Base-by-base conservation (phyloP, 2,113 vertebrate genomes). In the Ginglymostoma cirratum region DNA sequence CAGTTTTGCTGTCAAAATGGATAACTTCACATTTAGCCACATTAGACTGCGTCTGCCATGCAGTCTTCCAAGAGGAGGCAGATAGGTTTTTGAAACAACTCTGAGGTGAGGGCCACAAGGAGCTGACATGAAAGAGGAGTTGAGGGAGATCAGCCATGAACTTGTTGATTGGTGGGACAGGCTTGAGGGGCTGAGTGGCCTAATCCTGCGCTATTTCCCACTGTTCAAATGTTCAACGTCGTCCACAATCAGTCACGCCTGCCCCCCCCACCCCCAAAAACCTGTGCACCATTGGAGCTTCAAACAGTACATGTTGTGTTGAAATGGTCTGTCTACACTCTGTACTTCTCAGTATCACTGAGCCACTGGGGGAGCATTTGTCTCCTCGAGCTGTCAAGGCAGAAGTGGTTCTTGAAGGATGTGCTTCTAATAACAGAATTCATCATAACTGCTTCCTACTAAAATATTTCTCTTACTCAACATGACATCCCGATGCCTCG, bases 401-500 rank as follows among this genome's bases (percentile, higher is more conserved):
- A 45, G 38, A 42, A 83, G 17, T 45, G n/a, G 38, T 83, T 42
- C 72, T 42, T 83, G 42, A 83, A 42, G n/a, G 15, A 42, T 38
- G 38, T 83, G 80, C 38, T 83, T 83, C 38, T 42, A 38, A 45
- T 83, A 42, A 61, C 42, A 42, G 15, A 42, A 6, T 45, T 45
- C 21, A 42, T 83, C 45, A 21, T 42, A 42, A 83, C 38, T 21
- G 80, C 80, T 83, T 83, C 5, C 80, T 45, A 38, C 17, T 42
- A 83, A 83, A 83, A 42, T 83, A 83, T 34, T 78, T n/a, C 34
- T 24, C 34, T n/a, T 34, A n/a, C 66, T 48, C 45, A 3, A 23
- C 0, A 7, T 8, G 0, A 85, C 15, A 0, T 8, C 2, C 0
- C 17, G 0, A 24, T 27, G 83, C 96, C 67, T 0, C 0, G 2